Evolutionary conservation across 1,140 invertebrate species (phyloP).

Genomic region (Hetaerina americana): DNA sequence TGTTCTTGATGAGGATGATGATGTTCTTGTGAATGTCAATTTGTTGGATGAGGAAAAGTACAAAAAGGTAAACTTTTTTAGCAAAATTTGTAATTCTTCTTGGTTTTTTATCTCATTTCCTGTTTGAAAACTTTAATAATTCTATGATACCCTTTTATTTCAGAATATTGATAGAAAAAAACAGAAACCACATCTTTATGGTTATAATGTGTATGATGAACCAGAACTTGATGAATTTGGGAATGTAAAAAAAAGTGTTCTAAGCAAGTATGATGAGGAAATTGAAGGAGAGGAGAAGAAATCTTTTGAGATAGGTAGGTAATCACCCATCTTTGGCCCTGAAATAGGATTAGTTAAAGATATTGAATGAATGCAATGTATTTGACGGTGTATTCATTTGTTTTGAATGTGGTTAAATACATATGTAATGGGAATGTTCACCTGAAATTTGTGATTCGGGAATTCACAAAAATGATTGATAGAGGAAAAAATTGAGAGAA

Average conservation of each 20-base stretch:
- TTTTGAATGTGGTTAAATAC: too few species aligned
- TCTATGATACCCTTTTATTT: conserved; percentile 20
- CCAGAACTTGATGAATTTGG: conserved; percentile 73
- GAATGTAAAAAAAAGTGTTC: conserved; percentile 50
- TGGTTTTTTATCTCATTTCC: conserved; percentile 8
- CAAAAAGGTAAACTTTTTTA: conserved; percentile 44
- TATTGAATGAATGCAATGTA: too few species aligned
- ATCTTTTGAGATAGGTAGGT: conserved; percentile 63
- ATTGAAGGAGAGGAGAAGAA: conserved; percentile 65
- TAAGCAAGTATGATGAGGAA: conserved; percentile 94
- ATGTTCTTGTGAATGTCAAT: conserved; percentile 93
- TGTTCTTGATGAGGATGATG: conserved; percentile 74
- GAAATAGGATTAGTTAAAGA: too few species aligned
- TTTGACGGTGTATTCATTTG: too few species aligned
- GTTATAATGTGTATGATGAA: conserved; percentile 77
- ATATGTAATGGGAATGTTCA: too few species aligned
- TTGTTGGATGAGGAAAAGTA: conserved; percentile 86
- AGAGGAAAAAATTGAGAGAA: too few species aligned
- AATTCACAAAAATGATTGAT: too few species aligned
- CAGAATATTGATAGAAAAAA: conserved; percentile 75
- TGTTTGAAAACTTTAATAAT: conserved; percentile 3
- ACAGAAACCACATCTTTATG: conserved; percentile 46
- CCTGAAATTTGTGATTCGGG: too few species aligned
- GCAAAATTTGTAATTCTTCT: conserved; percentile 7
- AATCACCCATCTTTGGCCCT: too few species aligned